Base-by-base conservation (phyloP, 1,140 invertebrate species). In the Aethina tumida region DNA sequence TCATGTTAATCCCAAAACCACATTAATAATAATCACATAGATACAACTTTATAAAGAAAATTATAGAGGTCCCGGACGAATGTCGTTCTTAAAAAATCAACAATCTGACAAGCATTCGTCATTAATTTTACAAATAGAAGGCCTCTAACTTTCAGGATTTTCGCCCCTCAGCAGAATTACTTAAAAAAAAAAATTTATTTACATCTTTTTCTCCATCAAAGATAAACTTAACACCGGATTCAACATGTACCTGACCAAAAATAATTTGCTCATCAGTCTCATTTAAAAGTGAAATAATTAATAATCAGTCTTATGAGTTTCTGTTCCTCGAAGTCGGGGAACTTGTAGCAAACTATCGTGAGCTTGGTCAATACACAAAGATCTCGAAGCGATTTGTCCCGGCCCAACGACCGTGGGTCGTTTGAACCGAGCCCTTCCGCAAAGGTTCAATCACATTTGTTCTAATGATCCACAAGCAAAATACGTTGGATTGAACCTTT, bases 301-400 rank as follows among this genome's bases (percentile, higher is more conserved):
- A 46, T 54, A 58, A 57, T 61, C 59, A 61, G 59, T 61, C 59
- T 61, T 61, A 59, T 57, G 43, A 58, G 56, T 59, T 58, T 45
- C 55, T 52, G 38, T 38, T 44, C 39, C 43, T 35, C 16, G 47
- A 37, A 32, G 32, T 44, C 33, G 47, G 56, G 58, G 58, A 59
- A 58, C 57, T 56, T 58, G 57, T 56, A 59, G 57, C 53, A 59
- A 59, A 58, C n/a, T n/a, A 43, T 22, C 48, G 50, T 58, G 51
- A 58, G 56, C 56, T 47, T 52, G 57, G 47, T 49, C 47, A 32
- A 21, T 40, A 40, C 45, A 43, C 41, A n/a, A n/a, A n/a, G n/a
- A n/a, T n/a, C n/a, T n/a, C n/a, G n/a, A n/a, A n/a, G n/a, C n/a
- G n/a, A n/a, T n/a, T n/a, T n/a, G n/a, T n/a, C n/a, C n/a, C n/a